A percentile compares a stretch with the other conserved stretches of the same genome.
Evolutionary conservation across 2,113 vertebrate species (phyloP).

Genomic region (Ammodytes dubius): DNA sequence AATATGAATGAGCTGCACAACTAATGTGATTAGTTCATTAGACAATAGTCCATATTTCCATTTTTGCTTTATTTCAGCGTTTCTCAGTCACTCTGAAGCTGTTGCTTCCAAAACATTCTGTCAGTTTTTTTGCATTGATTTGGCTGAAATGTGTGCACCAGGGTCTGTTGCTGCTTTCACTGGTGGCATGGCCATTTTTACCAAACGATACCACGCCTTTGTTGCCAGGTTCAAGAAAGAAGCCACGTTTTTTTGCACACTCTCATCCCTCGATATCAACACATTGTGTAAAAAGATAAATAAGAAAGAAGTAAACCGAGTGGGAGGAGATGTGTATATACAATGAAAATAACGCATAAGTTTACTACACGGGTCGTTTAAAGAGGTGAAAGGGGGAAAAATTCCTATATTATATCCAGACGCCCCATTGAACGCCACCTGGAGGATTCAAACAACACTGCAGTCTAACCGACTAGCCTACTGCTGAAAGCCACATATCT

Average conservation of each 20-base stretch:
- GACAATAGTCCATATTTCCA: fast-evolving
- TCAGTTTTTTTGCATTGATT: not conserved
- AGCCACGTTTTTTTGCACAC: slow-evolving; percentile 49
- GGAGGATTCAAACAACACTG: slow-evolving; percentile 43
- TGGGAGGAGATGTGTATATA: fast-evolving
- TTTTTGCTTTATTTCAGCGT: not conserved
- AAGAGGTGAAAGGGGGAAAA: slow-evolving; percentile 1
- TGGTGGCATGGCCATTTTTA: slow-evolving; percentile 81
- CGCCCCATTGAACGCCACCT: slow-evolving; percentile 42
- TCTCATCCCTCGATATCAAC: not conserved
- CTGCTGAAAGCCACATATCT: slow-evolving; percentile 66
- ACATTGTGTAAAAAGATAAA: not conserved
- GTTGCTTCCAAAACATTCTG: not conserved
- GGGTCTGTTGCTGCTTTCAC: slow-evolving; percentile 53
- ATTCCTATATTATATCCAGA: slow-evolving; percentile 53
- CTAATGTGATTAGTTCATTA: not conserved
- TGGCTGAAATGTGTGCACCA: slow-evolving; percentile 31
- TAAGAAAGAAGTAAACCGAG: too few species aligned
- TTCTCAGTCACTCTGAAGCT: not conserved
- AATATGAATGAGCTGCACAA: not conserved
- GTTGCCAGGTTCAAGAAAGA: slow-evolving; percentile 74
- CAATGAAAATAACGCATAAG: not conserved
- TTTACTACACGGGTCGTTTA: not conserved
- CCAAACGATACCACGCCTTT: slow-evolving; percentile 85
- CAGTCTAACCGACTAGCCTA: slow-evolving; percentile 57